phyloP scores from a whole-genome alignment of 2,888 invertebrate species.

The Iphiclides podalirius region DNA sequence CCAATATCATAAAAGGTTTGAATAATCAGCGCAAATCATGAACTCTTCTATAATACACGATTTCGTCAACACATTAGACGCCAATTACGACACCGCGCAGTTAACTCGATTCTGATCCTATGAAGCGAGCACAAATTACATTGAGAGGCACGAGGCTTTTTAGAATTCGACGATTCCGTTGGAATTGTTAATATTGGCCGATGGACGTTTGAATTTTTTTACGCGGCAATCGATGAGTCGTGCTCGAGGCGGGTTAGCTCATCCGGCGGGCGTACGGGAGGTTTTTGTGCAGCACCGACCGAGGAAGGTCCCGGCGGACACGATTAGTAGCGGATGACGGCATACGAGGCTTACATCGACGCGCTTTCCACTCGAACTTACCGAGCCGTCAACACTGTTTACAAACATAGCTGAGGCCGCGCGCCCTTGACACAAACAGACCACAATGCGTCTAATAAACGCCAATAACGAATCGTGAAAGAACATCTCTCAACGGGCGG shows the following conservation, averaged over 20 bases:
- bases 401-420: conserved; percentile 12
- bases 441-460: conserved; percentile 12
- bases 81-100: conserved; percentile 17
- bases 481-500: conserved; percentile 1
- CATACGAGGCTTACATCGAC: conserved; percentile 40
- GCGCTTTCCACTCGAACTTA: conserved; percentile 27
- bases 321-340: conserved; percentile 70
- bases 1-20: not conserved
- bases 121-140: conserved; percentile 26
- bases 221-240: conserved; percentile 74
- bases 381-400: conserved; percentile 19
- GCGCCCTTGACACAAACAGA: conserved; percentile 21
- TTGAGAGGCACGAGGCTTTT: conserved; percentile 37
- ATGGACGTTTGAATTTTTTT: conserved; percentile 72
- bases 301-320: conserved; percentile 71
- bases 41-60: conserved; percentile 4
- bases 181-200: conserved; percentile 63
- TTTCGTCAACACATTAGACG: conserved; percentile 5
- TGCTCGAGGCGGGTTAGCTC: conserved; percentile 75
- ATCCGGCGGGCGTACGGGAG: conserved; percentile 73
- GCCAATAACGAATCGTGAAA: conserved; percentile 14
- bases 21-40: not conserved
- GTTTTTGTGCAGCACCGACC: conserved; percentile 66
- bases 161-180: conserved; percentile 52
- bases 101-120: conserved; percentile 9